Evolutionary conservation across 2,113 vertebrate species (phyloP).

Genomic region (Dascyllus trimaculatus): DNA sequence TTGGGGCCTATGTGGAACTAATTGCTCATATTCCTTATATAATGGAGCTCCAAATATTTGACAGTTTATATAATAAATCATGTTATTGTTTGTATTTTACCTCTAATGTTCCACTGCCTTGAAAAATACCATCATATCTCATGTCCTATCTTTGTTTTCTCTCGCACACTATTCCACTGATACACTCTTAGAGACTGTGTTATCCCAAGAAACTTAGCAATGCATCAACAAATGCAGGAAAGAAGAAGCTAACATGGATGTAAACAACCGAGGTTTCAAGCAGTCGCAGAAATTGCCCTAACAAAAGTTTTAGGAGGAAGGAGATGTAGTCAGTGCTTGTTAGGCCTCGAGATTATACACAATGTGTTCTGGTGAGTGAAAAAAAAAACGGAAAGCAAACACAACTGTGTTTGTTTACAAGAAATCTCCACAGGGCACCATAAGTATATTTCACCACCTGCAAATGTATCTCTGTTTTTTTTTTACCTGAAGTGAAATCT

Average conservation of each 20-base stretch:
- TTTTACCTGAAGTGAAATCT: conserved; percentile 7
- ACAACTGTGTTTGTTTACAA: conserved; percentile 21
- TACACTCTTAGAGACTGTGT: neutral
- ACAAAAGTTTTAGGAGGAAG: neutral
- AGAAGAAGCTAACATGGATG: neutral
- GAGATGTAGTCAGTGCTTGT: neutral
- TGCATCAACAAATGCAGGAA: neutral
- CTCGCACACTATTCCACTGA: neutral
- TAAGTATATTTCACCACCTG: conserved; percentile 28
- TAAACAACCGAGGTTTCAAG: neutral
- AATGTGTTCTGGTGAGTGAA: neutral
- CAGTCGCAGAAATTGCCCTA: neutral
- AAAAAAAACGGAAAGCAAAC: neutral
- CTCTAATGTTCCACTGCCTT: neutral
- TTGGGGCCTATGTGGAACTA: conserved; percentile 42
- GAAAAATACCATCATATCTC: neutral
- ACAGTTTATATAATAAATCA: conserved; percentile 18
- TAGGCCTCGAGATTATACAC: neutral
- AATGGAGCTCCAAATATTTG: conserved; percentile 23
- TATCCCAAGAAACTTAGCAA: neutral
- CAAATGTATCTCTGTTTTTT: conserved; percentile 23
- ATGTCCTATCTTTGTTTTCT: neutral
- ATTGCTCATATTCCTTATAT: conserved; percentile 37
- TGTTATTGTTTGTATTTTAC: conserved; percentile 16
- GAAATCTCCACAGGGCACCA: conserved; percentile 28